Percentiles rank a stretch among this genome's conserved stretches.
Conservation (phyloP, 2,113 vertebrate genomes). For the Narcine bancroftii region DNA sequence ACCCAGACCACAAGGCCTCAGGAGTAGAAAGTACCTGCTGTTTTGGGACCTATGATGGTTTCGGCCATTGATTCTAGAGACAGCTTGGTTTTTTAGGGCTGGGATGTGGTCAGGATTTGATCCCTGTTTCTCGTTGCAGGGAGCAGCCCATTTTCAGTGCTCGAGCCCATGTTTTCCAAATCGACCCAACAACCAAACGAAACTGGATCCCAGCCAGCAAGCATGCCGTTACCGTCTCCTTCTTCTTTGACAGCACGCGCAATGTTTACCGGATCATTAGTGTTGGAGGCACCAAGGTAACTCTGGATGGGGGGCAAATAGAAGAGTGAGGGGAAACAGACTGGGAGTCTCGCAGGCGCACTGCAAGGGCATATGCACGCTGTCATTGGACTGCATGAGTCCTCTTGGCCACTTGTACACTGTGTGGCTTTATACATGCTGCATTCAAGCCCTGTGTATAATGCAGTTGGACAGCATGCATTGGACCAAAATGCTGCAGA, state of each 20-base stretch:
- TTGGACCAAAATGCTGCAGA: neutral
- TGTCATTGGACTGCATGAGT: too few species aligned
- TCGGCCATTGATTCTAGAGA: neutral
- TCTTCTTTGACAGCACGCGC: constrained; percentile 85
- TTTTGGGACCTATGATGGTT: neutral
- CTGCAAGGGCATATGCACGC: too few species aligned
- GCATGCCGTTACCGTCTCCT: constrained; percentile 86
- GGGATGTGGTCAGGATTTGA: neutral
- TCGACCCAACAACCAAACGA: constrained; percentile 83
- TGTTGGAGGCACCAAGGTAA: constrained; percentile 89
- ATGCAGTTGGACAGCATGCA: neutral
- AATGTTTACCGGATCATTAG: constrained; percentile 95
- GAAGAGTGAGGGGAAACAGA: too few species aligned
- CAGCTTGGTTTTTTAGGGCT: neutral
- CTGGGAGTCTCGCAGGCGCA: too few species aligned
- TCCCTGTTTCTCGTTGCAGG: constrained; percentile 50
- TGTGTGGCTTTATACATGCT: neutral
- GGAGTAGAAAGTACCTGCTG: neutral
- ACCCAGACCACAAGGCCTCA: neutral
- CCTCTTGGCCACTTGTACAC: too few species aligned
- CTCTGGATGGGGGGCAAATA: neutral
- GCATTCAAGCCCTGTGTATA: neutral
- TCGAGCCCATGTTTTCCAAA: constrained; percentile 93
- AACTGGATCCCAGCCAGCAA: constrained; percentile 97
- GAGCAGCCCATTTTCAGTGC: constrained; percentile 95